Evolutionary conservation across 2,113 vertebrate genomes (phyloP).

Genomic region (Callipepla californica): DNA sequence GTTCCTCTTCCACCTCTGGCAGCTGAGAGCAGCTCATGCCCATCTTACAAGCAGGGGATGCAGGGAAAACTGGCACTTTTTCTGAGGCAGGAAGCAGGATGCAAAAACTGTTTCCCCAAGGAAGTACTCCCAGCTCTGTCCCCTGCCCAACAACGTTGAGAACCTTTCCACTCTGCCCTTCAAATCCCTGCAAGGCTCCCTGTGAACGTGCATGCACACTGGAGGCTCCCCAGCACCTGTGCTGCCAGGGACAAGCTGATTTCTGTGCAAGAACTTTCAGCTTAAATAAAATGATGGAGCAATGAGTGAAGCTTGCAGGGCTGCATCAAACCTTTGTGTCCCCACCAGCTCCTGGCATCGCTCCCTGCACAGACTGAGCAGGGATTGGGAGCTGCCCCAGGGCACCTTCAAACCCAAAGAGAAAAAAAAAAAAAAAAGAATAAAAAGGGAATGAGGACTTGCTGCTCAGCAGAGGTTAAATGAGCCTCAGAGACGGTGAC

Average conservation of each 20-base stretch:
- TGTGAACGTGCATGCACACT: background rate
- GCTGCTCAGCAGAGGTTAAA: background rate
- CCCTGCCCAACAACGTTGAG: rapidly evolving
- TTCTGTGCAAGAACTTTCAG: background rate
- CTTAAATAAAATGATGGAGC: background rate
- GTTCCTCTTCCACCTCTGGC: background rate
- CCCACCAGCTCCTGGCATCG: background rate
- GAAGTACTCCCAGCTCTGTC: background rate
- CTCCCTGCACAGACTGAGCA: background rate
- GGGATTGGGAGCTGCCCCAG: background rate
- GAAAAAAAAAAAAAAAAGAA: background rate
- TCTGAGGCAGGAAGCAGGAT: background rate
- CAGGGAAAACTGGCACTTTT: background rate
- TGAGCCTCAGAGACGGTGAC: background rate
- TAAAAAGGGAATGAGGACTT: background rate
- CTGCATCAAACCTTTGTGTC: background rate
- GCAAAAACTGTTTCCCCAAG: background rate
- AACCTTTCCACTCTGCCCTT: background rate
- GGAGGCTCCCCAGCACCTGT: background rate
- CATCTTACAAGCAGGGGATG: background rate
- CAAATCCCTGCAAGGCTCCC: background rate
- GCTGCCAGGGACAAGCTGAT: background rate
- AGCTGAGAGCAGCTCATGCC: background rate
- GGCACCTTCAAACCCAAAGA: background rate
- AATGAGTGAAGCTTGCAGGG: background rate